These are phyloP conservation scores for Paraescarpia echinospica DNA, from an alignment of 1,140 invertebrate species.

Conservation along the genomic window DNA sequence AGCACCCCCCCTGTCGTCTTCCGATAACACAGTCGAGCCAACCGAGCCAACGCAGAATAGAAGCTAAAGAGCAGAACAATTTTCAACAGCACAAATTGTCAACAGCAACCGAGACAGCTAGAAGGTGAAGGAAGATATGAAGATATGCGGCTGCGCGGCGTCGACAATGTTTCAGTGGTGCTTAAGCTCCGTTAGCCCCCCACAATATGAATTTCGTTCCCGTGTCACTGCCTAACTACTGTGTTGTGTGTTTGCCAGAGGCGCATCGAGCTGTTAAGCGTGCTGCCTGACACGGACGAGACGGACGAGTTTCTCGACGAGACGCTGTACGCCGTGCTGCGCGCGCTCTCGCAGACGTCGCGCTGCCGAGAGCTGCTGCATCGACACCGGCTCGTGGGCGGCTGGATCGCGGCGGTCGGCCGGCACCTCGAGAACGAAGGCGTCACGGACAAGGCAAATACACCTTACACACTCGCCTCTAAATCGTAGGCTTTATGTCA, in stretches of 20 bases:
- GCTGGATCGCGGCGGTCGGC: background rate
- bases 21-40: no score
- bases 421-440: background rate
- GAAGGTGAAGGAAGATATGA: no score
- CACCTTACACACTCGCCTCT: background rate
- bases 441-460: background rate
- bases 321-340: conserved; percentile 14
- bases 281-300: background rate
- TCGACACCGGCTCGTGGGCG: background rate
- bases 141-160: no score
- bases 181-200: no score
- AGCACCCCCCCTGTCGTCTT: no score
- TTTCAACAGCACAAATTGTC: no score
- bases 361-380: background rate
- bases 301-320: conserved; percentile 2
- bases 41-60: no score
- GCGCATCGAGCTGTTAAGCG: background rate
- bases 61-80: no score
- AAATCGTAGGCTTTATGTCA: background rate
- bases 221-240: background rate
- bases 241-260: background rate
- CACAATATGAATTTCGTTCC: no score
- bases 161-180: no score
- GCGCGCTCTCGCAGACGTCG: background rate
- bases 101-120: no score